Evolutionary conservation across 2,888 invertebrate species (phyloP), one percentile per base, ranked within the genome.

Genomic region (Galeruca laticollis): DNA sequence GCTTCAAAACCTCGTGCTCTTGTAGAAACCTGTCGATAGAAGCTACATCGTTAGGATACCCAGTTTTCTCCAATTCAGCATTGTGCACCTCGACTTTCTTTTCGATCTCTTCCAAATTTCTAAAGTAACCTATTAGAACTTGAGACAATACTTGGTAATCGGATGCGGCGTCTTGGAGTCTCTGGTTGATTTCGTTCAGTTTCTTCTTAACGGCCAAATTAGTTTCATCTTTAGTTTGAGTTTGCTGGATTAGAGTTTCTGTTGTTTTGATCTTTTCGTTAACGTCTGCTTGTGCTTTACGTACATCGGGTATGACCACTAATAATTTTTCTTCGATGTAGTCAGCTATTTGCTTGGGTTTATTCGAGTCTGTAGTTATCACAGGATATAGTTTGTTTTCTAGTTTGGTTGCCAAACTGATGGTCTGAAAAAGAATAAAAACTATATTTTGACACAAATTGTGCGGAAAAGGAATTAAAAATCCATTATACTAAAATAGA

Each of bases 371-470:
- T 15, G 90, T 89, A 59, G 90, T 91, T 75, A 94, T 90, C 59
- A 93, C 88, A 21, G 94, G 94, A 87, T 93, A 94, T 69, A 94
- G 85, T 79, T 93, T 92, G 59, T 89, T 88, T 81, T 93, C 91
- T 79, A 93, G 87, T 84, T 91, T 89, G 3, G 90, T 88, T 76
- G 90, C 90, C 88, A 90, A 90, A 76, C 88, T 88, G 74, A 91
- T 87, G 21, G 89, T 90, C 91, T 92, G 79, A 20, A 84, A 47
- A 8, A 9, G 15, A 47, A 1, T 3, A 26, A 26, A 6, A 26
- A 26, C n/a, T n/a, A n/a, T n/a, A n/a, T n/a, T n/a, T n/a, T n/a
- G n/a, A n/a, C n/a, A n/a, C n/a, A n/a, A n/a, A n/a, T n/a, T n/a
- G n/a, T n/a, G n/a, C n/a, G n/a, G n/a, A n/a, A n/a, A n/a, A n/a